Percentiles rank a stretch among this genome's conserved stretches.
Evolutionary conservation across 2,797 vertebrate species (phyloP).

Genomic region (Sebastes itinus): DNA sequence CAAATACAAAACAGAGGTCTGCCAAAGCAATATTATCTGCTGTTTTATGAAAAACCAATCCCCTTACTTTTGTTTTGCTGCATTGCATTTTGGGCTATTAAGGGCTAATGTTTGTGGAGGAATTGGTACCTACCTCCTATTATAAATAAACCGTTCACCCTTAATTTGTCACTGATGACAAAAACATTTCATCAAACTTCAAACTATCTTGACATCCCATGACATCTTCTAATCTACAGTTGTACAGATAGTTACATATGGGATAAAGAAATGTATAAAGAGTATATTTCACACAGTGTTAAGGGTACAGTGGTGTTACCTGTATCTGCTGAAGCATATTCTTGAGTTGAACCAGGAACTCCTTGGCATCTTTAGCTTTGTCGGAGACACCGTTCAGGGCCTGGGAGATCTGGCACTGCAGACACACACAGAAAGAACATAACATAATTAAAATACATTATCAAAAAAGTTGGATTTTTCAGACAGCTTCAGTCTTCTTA

Average conservation of each 20-base stretch:
- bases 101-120: too few relatives aligned
- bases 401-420: constrained; percentile 95
- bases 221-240: too few relatives aligned
- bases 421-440: constrained; percentile 9
- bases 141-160: too few relatives aligned
- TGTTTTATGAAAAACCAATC: rapidly evolving
- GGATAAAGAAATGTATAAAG: not conserved
- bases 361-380: constrained; percentile 98
- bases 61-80: too few relatives aligned
- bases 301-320: constrained; percentile 75
- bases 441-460: not conserved
- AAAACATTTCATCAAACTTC: not conserved
- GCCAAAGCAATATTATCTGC: too few relatives aligned
- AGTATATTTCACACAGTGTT: not conserved
- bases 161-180: too few relatives aligned
- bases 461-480: not conserved
- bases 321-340: constrained; percentile 98
- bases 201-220: not conserved
- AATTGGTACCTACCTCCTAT: too few relatives aligned
- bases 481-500: not conserved
- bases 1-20: too few relatives aligned
- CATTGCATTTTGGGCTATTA: too few relatives aligned
- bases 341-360: constrained; percentile 97
- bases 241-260: not conserved
- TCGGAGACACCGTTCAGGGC: constrained; percentile 96